A percentile compares a stretch with the other conserved stretches of the same genome.
Evolutionary conservation across 2,797 vertebrate species (phyloP).

Genomic region (Centropyge bicolor): DNA sequence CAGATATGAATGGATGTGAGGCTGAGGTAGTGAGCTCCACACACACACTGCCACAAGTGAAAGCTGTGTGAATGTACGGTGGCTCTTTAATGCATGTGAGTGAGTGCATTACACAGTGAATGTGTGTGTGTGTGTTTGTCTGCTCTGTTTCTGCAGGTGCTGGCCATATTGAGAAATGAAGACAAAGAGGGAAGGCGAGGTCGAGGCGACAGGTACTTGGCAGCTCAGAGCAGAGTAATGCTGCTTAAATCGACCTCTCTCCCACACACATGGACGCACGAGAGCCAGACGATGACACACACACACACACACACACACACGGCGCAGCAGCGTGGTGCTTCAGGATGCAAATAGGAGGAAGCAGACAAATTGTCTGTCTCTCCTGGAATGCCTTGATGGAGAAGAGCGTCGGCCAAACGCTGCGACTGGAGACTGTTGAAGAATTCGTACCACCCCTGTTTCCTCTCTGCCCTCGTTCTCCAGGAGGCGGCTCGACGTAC

Average conservation of each 20-base stretch:
- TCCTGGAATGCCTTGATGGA: slow-evolving; percentile 76
- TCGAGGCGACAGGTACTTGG: slow-evolving; percentile 78
- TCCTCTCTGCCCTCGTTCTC: slow-evolving; percentile 39
- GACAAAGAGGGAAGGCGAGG: slow-evolving; percentile 64
- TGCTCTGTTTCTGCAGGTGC: slow-evolving; percentile 64
- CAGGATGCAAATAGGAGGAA: slow-evolving; percentile 78
- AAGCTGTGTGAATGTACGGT: not conserved
- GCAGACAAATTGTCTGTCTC: slow-evolving; percentile 78
- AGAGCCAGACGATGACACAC: slow-evolving; percentile 41
- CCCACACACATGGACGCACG: slow-evolving; percentile 56
- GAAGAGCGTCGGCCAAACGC: slow-evolving; percentile 64
- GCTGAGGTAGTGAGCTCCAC: too few species aligned
- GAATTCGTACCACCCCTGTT: slow-evolving; percentile 62
- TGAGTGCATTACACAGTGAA: too few species aligned
- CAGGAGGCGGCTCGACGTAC: slow-evolving; percentile 39
- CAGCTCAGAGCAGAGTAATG: slow-evolving; percentile 66
- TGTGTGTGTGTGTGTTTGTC: too few species aligned
- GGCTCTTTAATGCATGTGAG: not conserved
- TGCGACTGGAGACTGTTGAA: slow-evolving; percentile 69
- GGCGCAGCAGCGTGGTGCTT: slow-evolving; percentile 1
- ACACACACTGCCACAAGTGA: not conserved
- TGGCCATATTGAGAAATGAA: slow-evolving; percentile 73
- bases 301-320: slow-evolving; percentile 28
- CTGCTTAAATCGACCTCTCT: slow-evolving; percentile 60
- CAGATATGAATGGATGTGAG: not conserved